Conservation (phyloP, 2,888 invertebrate genomes). For the Troilus luridus region DNA sequence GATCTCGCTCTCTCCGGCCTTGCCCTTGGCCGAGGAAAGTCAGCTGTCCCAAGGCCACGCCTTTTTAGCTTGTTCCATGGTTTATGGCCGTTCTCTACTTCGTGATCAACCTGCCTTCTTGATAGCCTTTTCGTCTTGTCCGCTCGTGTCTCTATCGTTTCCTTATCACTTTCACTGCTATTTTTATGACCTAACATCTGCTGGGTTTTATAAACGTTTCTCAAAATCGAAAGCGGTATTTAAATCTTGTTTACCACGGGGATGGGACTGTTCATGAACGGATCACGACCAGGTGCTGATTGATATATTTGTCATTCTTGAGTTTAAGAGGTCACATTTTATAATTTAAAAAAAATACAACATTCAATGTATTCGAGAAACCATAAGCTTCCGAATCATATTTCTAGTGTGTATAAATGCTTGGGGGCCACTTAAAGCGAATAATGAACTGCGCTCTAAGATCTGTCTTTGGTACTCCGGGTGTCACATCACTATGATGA, state of each 20-base stretch:
- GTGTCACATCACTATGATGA: too few relatives aligned
- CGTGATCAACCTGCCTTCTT: constrained; percentile 12
- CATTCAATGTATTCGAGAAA: too few relatives aligned
- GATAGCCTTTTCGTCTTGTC: constrained; percentile 16
- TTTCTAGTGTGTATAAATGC: too few relatives aligned
- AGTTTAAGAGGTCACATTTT: neutral
- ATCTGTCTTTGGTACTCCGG: too few relatives aligned
- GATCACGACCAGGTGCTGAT: neutral
- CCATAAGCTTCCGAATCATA: too few relatives aligned
- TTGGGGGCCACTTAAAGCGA: too few relatives aligned
- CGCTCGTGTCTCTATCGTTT: neutral
- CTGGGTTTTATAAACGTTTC: neutral
- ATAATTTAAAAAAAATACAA: neutral
- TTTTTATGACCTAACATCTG: neutral
- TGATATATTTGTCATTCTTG: neutral
- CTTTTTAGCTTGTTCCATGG: neutral
- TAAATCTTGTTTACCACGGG: neutral
- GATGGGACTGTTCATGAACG: neutral
- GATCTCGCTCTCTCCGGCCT: constrained; percentile 44
- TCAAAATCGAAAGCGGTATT: neutral
- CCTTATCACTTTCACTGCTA: neutral
- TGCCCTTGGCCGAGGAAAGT: constrained; percentile 33
- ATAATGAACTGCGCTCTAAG: too few relatives aligned
- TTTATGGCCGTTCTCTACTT: constrained; percentile 21
- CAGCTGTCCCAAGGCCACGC: constrained; percentile 32